These are phyloP conservation scores for Oenanthe oenanthe DNA, from an alignment of 2,113 vertebrate species.

Conservation along the genomic window DNA sequence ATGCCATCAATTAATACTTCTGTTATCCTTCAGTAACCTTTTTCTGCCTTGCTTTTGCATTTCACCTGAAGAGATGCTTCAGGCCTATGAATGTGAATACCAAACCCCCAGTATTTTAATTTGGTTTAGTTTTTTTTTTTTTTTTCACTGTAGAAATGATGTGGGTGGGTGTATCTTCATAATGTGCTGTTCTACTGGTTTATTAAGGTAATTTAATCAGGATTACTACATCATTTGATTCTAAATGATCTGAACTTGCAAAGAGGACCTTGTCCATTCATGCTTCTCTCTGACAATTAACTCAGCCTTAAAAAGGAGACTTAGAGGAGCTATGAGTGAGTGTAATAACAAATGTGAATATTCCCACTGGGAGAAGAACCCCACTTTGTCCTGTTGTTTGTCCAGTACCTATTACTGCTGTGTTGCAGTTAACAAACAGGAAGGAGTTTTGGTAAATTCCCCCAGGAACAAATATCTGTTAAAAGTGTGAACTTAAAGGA, in stretches of 20 bases:
- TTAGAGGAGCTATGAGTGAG: neutral
- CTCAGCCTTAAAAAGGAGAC: neutral
- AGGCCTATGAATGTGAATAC: neutral
- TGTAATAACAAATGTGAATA: neutral
- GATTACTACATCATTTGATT: neutral
- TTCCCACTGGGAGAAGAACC: neutral
- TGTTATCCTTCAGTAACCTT: neutral
- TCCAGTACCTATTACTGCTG: neutral
- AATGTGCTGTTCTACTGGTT: neutral
- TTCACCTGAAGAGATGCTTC: neutral
- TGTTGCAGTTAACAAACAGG: neutral
- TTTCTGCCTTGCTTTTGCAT: neutral
- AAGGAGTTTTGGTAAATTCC: neutral
- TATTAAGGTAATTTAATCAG: neutral
- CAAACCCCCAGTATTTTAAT: neutral
- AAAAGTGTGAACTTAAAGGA: neutral
- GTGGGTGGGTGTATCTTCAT: neutral
- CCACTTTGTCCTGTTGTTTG: neutral
- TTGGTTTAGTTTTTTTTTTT: neutral
- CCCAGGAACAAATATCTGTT: neutral
- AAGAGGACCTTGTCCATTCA: neutral
- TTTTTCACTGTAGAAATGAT: neutral
- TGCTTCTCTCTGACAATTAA: neutral
- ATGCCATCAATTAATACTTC: neutral
- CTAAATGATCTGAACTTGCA: neutral